phyloP scores from a whole-genome alignment of 2,797 vertebrate species.

The Furcifer pardalis region DNA sequence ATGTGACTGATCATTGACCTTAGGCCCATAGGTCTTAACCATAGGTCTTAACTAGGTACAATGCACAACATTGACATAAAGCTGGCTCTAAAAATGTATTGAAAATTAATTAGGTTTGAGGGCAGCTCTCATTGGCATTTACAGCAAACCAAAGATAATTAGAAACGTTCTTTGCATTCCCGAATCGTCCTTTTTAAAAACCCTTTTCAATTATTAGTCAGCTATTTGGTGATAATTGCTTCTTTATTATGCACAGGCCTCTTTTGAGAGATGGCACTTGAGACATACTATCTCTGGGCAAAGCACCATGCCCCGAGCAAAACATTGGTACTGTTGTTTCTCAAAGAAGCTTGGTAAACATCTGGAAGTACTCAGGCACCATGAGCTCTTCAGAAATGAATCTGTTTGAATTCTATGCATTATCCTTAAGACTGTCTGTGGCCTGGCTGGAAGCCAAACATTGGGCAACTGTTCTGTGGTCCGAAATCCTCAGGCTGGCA shows the following conservation, averaged over 20 bases:
- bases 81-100: background rate
- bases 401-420: conserved; percentile 25
- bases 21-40: no score
- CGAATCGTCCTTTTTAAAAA: background rate
- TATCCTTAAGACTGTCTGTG: conserved; percentile 43
- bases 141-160: conserved; percentile 20
- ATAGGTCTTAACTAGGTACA: background rate
- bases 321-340: background rate
- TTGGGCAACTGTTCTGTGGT: conserved; percentile 35
- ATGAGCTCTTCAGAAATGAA: background rate
- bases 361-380: background rate
- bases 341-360: conserved; percentile 33
- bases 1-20: background rate
- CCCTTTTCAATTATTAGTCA: background rate
- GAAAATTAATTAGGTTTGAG: background rate
- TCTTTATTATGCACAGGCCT: background rate
- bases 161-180: background rate
- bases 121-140: background rate
- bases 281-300: background rate
- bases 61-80: background rate
- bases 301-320: background rate
- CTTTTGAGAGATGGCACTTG: background rate
- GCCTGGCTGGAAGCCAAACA: conserved; percentile 54
- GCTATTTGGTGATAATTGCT: background rate
- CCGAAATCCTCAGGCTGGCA: conserved; percentile 17